Base-by-base conservation (phyloP, 2,113 vertebrate genomes). In the Sinocyclocheilus anshuiensis region DNA sequence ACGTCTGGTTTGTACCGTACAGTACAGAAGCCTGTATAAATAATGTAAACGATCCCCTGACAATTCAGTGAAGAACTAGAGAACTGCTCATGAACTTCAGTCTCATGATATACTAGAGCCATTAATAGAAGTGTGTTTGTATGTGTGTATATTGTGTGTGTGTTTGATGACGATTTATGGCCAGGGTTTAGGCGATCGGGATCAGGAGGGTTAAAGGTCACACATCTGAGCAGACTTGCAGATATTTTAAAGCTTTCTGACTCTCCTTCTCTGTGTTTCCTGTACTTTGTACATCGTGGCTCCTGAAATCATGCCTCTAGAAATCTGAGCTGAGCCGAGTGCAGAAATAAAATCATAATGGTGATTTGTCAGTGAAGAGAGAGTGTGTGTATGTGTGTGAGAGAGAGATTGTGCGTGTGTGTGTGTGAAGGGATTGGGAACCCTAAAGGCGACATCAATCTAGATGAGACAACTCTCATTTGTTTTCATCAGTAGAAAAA, bases 131-230 rank as follows among this genome's bases (percentile, higher is more conserved):
- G 50, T 75, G 55, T 77, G 63, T 42, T 48, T 82, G 36, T 78
- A 33, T 55, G 72, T 6, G 9, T 77, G 78, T 42, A 20, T 81
- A 18, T 42, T 79, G 61, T 50, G n/a, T 75, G 81, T 48, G 45
- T 59, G 79, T 77, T 36, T 87, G 50, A 84, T 50, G 82, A 84
- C 20, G 75, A 87, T 84, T 69, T 29, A 55, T 85, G 76, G 16
- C 53, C 15, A 18, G 67, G 48, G 4, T 59, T 84, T 39, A 84
- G 12, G 50, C 4, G 20, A 84, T 84, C 81, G 8, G 81, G 63
- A 83, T 67, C 81, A 42, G 81, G 6, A 71, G 69, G 81, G 69
- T 84, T 39, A 74, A 74, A 83, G 81, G 81, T 72, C 69, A 74
- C 29, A 13, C 29, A 16, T 84, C 20, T 4, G 8, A 71, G 61